These are phyloP conservation scores for Deroplatys truncata DNA, from an alignment of 2,888 invertebrate species.

Conservation along the genomic window DNA sequence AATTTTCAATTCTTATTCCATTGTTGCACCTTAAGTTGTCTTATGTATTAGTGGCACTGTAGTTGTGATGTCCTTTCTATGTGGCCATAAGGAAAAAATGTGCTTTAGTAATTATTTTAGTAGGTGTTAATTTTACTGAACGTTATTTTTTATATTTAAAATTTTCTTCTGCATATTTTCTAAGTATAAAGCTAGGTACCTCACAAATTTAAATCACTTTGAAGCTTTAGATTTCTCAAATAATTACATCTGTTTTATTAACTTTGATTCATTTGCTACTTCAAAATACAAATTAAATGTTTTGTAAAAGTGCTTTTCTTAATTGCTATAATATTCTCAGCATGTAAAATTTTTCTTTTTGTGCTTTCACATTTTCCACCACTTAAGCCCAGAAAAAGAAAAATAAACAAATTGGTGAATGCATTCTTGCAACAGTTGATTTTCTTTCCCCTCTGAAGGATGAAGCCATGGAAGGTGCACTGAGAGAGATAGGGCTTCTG, in stretches of 20 bases:
- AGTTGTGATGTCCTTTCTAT: not conserved
- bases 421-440: not conserved
- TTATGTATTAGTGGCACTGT: not conserved
- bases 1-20: not conserved
- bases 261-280: not conserved
- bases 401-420: not conserved
- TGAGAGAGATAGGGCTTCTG: slow-evolving; percentile 90
- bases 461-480: slow-evolving; percentile 90
- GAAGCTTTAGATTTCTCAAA: not conserved
- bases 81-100: not conserved
- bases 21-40: not conserved
- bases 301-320: not conserved
- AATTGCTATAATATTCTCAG: not conserved
- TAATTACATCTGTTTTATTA: not conserved
- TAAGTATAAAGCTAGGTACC: not conserved
- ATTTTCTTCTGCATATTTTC: not conserved
- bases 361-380: not conserved
- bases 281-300: not conserved
- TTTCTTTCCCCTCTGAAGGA: slow-evolving; percentile 55
- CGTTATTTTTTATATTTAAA: not conserved
- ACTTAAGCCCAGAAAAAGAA: not conserved
- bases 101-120: not conserved
- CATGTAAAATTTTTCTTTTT: not conserved
- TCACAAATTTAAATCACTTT: not conserved
- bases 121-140: not conserved